phyloP scores from a whole-genome alignment of 2,797 vertebrate genomes.

The Monodelphis domestica region DNA sequence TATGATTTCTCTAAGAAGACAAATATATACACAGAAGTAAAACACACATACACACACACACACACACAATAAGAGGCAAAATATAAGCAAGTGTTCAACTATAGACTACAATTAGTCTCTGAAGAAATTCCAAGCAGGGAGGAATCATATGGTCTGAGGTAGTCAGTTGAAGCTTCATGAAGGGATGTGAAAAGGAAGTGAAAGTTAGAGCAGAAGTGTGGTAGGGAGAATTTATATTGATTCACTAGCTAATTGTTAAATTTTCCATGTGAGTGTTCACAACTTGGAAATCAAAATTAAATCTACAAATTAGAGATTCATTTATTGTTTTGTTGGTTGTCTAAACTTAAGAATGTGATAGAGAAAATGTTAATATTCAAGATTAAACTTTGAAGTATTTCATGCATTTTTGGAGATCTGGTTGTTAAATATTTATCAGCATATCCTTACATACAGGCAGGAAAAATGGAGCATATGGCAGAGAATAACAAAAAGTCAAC shows the following conservation, averaged over 20 bases:
- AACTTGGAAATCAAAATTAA: neutral
- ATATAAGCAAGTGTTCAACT: neutral
- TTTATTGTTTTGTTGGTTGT: neutral
- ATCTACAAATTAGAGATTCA: neutral
- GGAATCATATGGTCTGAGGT: neutral
- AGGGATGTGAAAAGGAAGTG: too few relatives aligned
- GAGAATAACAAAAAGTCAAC: neutral
- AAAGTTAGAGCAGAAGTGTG: neutral
- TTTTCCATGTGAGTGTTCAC: neutral
- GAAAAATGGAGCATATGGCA: neutral
- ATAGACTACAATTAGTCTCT: neutral
- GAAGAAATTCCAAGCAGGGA: neutral
- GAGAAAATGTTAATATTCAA: neutral
- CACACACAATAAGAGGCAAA: neutral
- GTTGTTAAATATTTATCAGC: neutral
- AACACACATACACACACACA: too few relatives aligned
- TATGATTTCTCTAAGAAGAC: neutral
- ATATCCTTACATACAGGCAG: neutral
- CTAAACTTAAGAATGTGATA: neutral
- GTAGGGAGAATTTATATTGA: neutral
- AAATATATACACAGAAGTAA: neutral
- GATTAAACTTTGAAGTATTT: neutral
- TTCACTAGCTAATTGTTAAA: neutral
- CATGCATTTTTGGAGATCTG: neutral
- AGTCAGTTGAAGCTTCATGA: neutral